Base-by-base conservation (phyloP, 1,140 invertebrate species). In the Mactra quadrangularis region DNA sequence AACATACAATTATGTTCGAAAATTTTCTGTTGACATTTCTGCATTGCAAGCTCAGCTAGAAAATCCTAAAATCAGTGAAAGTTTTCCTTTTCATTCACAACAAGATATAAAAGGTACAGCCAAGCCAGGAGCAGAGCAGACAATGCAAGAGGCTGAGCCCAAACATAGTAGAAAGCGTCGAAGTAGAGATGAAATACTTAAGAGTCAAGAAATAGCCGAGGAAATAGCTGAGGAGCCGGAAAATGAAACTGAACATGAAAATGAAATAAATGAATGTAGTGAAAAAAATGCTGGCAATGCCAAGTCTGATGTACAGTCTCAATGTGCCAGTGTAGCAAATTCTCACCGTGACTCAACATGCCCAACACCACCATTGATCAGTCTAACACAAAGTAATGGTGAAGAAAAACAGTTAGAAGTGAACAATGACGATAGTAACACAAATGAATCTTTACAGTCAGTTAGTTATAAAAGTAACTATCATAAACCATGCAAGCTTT, bases 21-120 rank as follows among this genome's bases (percentile, higher is more conserved):
- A 93, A 77, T 93, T 91, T 83, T 92, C 92, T 59, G 91, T 93
- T 7, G 92, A 93, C 72, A 90, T 92, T 62, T 84, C 87, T 57
- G 92, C 92, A 2, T 76, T 93, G 27, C 90, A 91, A 84, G 88
- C 90, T 19, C 92, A 93, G 72, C 85, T 93, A 35, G 90, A 91
- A 74, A 92, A 93, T 84, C 92, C 92, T 4, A 92, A 91, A 84
- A 85, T 89, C 13, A 89, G 88, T 68, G 87, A 86, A 19, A 87
- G 87, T 38, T 89, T 87, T 72, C 89, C 91, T 17, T 92, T 90
- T 72, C 83, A 87, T 68, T 91, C 89, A 2, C 88, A 89, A 60
- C 68, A 72, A 19, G 78, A 82, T 33, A 72, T 82, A 27, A 82
- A 82, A 72, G 59, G 33, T 6, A 19, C 76, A n/a, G 17, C 27